phyloP scores from a whole-genome alignment of 2,888 invertebrate species.

The Acrobasis suavella region DNA sequence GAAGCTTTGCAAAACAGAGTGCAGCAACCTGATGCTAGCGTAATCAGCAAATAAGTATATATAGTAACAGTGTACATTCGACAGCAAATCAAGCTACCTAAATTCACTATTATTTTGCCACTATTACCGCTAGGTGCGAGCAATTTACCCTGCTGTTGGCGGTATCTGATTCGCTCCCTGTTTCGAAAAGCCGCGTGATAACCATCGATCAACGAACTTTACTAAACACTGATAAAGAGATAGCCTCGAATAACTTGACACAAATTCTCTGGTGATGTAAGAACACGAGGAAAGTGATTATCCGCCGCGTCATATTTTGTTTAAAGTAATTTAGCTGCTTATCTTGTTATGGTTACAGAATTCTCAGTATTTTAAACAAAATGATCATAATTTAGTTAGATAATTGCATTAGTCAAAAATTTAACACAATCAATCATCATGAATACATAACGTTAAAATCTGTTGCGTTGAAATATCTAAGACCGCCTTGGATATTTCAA shows the following conservation, averaged over 20 bases:
- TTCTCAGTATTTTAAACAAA: too few species aligned
- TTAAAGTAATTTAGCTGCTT: background rate
- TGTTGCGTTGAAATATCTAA: too few species aligned
- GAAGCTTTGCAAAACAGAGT: slow-evolving; percentile 9
- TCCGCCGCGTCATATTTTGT: slow-evolving; percentile 1
- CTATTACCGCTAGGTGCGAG: too few species aligned
- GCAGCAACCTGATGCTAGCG: slow-evolving; percentile 4
- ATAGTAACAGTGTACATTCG: too few species aligned
- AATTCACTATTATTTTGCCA: too few species aligned
- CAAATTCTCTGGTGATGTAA: slow-evolving; percentile 7
- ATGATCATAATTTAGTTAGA: too few species aligned
- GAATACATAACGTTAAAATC: too few species aligned
- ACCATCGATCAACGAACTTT: slow-evolving; percentile 20
- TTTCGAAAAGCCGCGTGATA: slow-evolving; percentile 2
- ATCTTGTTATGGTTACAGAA: background rate
- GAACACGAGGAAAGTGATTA: slow-evolving; percentile 3
- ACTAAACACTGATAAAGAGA: slow-evolving; percentile 14
- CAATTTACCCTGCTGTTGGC: too few species aligned
- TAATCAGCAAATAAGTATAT: slow-evolving; percentile 21
- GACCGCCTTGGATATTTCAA: too few species aligned
- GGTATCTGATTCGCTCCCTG: background rate
- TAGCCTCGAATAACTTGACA: slow-evolving; percentile 10
- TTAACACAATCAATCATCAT: too few species aligned
- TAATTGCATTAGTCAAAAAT: too few species aligned
- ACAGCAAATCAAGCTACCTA: too few species aligned